A percentile compares a stretch with the other conserved stretches of the same genome.
These are phyloP conservation scores for Protonibea diacanthus DNA, from an alignment of 2,797 vertebrate species.

Conservation along the genomic window DNA sequence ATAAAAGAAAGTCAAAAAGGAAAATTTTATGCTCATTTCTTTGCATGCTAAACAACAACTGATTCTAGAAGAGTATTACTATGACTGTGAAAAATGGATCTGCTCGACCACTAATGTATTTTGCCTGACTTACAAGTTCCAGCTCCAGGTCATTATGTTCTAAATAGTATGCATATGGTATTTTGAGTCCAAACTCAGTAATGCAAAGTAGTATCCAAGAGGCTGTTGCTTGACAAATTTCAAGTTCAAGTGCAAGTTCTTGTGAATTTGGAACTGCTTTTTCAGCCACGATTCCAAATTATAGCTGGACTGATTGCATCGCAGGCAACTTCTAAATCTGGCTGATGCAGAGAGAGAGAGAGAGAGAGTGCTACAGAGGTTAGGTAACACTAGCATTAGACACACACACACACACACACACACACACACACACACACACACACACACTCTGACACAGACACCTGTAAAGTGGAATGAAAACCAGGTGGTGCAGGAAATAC, in stretches of 20 bases:
- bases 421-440: background rate
- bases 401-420: background rate
- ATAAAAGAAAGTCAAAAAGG: background rate
- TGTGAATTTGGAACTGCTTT: background rate
- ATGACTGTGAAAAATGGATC: background rate
- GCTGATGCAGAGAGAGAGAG: constrained; percentile 19
- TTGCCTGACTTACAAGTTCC: background rate
- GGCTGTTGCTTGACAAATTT: background rate
- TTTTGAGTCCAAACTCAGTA: background rate
- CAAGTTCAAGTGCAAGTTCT: background rate
- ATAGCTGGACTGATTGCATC: background rate
- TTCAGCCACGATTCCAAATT: constrained; percentile 3
- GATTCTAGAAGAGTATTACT: background rate
- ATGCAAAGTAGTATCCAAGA: constrained; percentile 1
- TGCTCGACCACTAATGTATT: background rate
- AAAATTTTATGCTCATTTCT: background rate
- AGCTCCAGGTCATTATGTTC: background rate
- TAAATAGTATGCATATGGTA: background rate
- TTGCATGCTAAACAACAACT: background rate
- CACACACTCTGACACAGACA: background rate
- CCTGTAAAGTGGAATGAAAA: background rate
- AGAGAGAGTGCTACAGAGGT: background rate
- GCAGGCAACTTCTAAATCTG: constrained; percentile 12
- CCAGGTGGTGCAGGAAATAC: constrained; percentile 12
- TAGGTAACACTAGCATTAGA: background rate